These are phyloP conservation scores for Listrodromus nycthemerus DNA, from an alignment of 2,888 invertebrate genomes.

Conservation along the genomic window DNA sequence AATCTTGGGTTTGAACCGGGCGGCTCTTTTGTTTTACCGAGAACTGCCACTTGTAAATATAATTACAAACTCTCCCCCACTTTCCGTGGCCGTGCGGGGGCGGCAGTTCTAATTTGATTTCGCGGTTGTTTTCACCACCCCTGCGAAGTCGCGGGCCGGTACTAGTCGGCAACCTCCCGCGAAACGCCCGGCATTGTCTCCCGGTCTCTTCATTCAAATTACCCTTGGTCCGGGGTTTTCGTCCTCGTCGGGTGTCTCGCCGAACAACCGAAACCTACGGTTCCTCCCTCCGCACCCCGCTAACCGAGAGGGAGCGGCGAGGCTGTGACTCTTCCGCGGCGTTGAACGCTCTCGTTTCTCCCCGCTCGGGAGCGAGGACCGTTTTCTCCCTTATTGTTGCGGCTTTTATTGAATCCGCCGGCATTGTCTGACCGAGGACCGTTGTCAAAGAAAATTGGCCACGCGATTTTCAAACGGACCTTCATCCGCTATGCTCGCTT, in stretches of 20 bases:
- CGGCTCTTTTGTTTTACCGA: conserved; percentile 80
- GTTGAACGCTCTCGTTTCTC: conserved; percentile 46
- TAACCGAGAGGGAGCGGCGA: background rate
- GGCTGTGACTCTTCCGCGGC: conserved; percentile 56
- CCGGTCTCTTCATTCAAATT: conserved; percentile 84
- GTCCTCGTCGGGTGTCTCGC: conserved; percentile 72
- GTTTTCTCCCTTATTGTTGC: conserved; percentile 83
- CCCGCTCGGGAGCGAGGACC: conserved; percentile 58
- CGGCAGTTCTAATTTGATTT: conserved; percentile 82
- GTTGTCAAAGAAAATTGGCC: conserved; percentile 79
- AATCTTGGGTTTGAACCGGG: conserved; percentile 76
- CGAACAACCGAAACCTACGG: conserved; percentile 57
- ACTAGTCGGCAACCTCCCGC: conserved; percentile 64
- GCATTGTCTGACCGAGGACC: conserved; percentile 80
- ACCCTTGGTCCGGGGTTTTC: conserved; percentile 78
- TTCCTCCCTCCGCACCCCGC: conserved; percentile 42
- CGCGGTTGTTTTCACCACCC: conserved; percentile 82
- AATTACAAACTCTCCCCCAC: conserved; percentile 78
- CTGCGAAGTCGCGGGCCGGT: conserved; percentile 16
- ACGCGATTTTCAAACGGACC: conserved; percentile 66
- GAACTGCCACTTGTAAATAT: conserved; percentile 84
- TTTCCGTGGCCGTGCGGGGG: conserved; percentile 51
- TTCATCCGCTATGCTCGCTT: conserved; percentile 46
- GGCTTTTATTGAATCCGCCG: conserved; percentile 83
- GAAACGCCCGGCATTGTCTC: conserved; percentile 80